Evolutionary conservation across 2,113 vertebrate genomes (phyloP), one percentile per base, ranked within the genome.

Genomic region (Pagrus major): DNA sequence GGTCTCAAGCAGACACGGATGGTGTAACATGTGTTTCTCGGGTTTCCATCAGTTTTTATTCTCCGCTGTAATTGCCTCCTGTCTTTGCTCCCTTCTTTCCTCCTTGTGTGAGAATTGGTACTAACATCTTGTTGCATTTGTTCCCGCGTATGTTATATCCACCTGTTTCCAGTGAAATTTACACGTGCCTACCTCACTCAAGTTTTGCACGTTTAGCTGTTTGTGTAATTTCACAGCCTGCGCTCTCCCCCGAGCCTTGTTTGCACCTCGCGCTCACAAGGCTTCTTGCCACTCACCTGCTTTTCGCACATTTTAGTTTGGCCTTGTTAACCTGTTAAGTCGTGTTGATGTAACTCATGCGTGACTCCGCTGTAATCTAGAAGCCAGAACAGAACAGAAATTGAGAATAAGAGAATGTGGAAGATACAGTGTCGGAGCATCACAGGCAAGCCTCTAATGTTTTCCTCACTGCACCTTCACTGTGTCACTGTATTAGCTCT

Each of bases 281-380:
- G 25, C 16, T 35, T 78, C 61, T 82, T 66, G 49, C 37, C 31
- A 27, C 73, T 77, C 61, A 85, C 83, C 86, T 90, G 76, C 15
- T 75, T 78, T 86, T 88, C 81, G 51, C 86, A 80, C 80, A 7
- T 83, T 63, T 83, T 27, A 52, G 16, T 66, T 73, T 44, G 71
- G 35, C 63, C 42, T 39, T 56, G 27, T 78, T 61, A 78, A 74
- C 44, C 25, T 71, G 76, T 29, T 59, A 56, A 75, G 6, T 71
- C 75, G n/a, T 76, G 68, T 72, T 68, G 49, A 41, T 85, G 33
- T 46, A 49, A 83, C 29, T 29, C 20, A 33, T 58, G 31, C 3
- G 9, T 59, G 55, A 69, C 69, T 70, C 27, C n/a, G 27, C 18
- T 1, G 0, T 23, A 8, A 66, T 59, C 33, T 41, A 20, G 54